phyloP scores from a whole-genome alignment of 2,113 vertebrate species.

The Phoxinus phoxinus region DNA sequence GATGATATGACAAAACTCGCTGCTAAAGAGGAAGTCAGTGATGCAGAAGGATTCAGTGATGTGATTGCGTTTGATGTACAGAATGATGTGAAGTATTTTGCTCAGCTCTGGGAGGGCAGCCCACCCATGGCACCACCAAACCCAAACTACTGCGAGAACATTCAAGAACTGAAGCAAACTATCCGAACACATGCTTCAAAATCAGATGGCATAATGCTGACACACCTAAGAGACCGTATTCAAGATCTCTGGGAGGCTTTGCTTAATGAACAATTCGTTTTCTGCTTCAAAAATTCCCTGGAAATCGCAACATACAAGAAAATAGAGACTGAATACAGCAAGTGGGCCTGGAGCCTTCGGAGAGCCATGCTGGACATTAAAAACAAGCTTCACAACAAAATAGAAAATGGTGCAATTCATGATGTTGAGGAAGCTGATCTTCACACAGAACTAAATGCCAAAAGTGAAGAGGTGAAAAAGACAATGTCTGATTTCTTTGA shows the following conservation, averaged over 20 bases:
- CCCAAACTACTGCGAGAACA: too few species aligned
- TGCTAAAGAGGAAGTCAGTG: constrained; percentile 10
- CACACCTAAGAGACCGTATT: constrained; percentile 66
- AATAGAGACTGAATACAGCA: constrained; percentile 56
- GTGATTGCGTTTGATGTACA: constrained; percentile 58
- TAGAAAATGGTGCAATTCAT: constrained; percentile 54
- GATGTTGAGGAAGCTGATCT: background rate
- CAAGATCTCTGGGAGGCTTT: constrained; percentile 66
- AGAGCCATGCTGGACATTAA: constrained; percentile 61
- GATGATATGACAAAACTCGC: too few species aligned
- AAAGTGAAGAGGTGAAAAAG: constrained; percentile 37
- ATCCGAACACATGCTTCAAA: constrained; percentile 21
- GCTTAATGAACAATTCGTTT: constrained; percentile 60
- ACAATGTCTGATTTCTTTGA: constrained; percentile 61
- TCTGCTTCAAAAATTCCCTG: constrained; percentile 72
- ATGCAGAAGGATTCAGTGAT: constrained; percentile 62
- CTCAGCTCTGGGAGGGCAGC: too few species aligned
- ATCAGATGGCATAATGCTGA: constrained; percentile 54
- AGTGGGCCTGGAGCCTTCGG: constrained; percentile 45
- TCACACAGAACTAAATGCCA: background rate
- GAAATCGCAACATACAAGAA: constrained; percentile 66
- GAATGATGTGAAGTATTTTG: constrained; percentile 60
- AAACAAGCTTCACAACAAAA: constrained; percentile 56
- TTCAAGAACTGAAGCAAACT: constrained; percentile 47
- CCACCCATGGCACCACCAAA: too few species aligned